Conservation (phyloP, 2,888 invertebrate species). For the Coenonympha arcania region DNA sequence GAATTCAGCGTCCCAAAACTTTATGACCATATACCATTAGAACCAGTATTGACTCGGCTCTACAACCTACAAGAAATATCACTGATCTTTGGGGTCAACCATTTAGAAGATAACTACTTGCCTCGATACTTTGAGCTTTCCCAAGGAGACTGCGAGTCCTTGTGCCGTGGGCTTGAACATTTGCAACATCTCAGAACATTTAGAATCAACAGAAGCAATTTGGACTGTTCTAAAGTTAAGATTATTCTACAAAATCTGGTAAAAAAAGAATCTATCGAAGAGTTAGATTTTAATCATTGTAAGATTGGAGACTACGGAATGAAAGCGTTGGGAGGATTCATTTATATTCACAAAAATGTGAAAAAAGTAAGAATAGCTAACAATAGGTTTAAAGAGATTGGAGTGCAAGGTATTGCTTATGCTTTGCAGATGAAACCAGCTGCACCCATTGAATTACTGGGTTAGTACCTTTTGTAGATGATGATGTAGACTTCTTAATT, state of each 20-base stretch:
- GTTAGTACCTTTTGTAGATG: conserved; percentile 31
- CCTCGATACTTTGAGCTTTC: conserved; percentile 77
- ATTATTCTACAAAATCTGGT: conserved; percentile 71
- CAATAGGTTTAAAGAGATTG: conserved; percentile 70
- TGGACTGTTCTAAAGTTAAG: conserved; percentile 75
- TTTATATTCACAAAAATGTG: conserved; percentile 61
- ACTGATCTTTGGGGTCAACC: conserved; percentile 57
- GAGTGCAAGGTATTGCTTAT: conserved; percentile 71
- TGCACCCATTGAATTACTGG: conserved; percentile 63
- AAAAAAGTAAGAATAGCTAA: conserved; percentile 70
- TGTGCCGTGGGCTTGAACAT: conserved; percentile 69
- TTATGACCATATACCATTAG: conserved; percentile 75
- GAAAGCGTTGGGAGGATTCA: conserved; percentile 76
- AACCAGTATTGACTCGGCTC: conserved; percentile 67
- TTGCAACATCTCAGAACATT: conserved; percentile 67
- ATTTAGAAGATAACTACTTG: conserved; percentile 68
- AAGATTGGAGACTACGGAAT: conserved; percentile 77
- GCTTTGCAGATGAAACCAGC: conserved; percentile 67
- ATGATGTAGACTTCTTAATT: no score
- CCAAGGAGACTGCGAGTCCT: conserved; percentile 70
- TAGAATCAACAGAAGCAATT: conserved; percentile 74
- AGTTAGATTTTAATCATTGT: conserved; percentile 79
- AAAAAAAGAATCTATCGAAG: conserved; percentile 68
- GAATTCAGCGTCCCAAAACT: conserved; percentile 53
- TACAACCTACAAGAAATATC: conserved; percentile 70